Conservation (phyloP, 2,797 vertebrate genomes). For the Sebastes kiyomatsui region DNA sequence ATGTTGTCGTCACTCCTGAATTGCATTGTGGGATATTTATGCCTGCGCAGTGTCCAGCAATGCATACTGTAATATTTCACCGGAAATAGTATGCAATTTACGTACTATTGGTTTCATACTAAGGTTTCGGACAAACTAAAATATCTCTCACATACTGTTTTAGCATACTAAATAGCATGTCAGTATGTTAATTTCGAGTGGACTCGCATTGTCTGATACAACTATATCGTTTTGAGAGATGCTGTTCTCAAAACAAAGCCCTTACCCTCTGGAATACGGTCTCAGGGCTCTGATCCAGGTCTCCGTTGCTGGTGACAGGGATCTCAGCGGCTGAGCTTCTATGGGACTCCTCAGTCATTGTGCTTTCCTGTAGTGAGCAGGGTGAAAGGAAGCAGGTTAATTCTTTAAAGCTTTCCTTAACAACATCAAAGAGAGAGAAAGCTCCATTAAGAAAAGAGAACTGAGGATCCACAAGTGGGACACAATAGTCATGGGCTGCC, state of each 20-base stretch:
- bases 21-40: too few relatives aligned
- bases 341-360: constrained; percentile 91
- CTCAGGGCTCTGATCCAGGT: constrained; percentile 87
- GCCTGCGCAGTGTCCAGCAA: too few relatives aligned
- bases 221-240: background rate
- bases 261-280: constrained; percentile 88
- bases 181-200: background rate
- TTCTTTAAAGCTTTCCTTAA: constrained; percentile 5
- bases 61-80: too few relatives aligned
- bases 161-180: background rate
- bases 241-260: background rate
- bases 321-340: constrained; percentile 95
- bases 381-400: constrained; percentile 27
- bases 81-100: too few relatives aligned
- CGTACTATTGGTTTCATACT: too few relatives aligned
- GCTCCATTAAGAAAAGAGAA: background rate
- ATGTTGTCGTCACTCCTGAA: too few relatives aligned
- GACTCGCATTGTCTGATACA: background rate
- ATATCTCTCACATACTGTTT: background rate
- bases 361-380: constrained; percentile 68
- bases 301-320: constrained; percentile 94
- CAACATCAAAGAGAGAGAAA: background rate
- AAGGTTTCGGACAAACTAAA: too few relatives aligned
- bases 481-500: constrained; percentile 37
- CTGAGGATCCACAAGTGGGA: background rate